phyloP scores from a whole-genome alignment of 2,888 invertebrate species.

The Amphiduros pacificus region DNA sequence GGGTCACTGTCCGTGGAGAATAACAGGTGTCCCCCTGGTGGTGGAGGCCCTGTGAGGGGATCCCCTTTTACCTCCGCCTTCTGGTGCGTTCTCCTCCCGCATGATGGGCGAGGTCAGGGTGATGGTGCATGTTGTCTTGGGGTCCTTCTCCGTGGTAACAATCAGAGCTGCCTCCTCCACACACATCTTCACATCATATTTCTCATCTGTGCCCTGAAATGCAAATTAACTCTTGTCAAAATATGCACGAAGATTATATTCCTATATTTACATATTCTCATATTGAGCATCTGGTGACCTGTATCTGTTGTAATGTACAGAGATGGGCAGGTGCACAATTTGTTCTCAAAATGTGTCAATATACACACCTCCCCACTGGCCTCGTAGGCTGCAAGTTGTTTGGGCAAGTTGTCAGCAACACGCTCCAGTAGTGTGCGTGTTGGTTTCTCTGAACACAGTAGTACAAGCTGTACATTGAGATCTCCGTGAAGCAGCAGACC shows the following conservation, averaged over 20 bases:
- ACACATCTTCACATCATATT: conserved; percentile 81
- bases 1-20: too few relatives aligned
- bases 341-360: too few relatives aligned
- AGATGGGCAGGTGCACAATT: too few relatives aligned
- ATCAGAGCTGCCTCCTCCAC: conserved; percentile 83
- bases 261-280: too few relatives aligned
- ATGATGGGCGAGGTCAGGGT: conserved; percentile 91
- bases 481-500: conserved; percentile 88
- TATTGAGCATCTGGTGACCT: too few relatives aligned
- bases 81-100: conserved; percentile 67
- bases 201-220: too few relatives aligned
- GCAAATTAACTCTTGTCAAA: too few relatives aligned
- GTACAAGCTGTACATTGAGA: conserved; percentile 86
- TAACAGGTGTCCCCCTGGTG: conserved; percentile 7
- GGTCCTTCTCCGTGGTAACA: conserved; percentile 75
- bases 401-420: conserved; percentile 81
- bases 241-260: too few relatives aligned
- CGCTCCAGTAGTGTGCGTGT: conserved; percentile 82
- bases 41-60: not conserved
- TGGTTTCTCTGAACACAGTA: conserved; percentile 92
- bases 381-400: conserved; percentile 66
- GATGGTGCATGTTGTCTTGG: conserved; percentile 71
- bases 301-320: too few relatives aligned
- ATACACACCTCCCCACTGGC: too few relatives aligned
- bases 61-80: conserved; percentile 13